phyloP scores from a whole-genome alignment of 2,113 vertebrate genomes.

The Bungarus multicinctus region DNA sequence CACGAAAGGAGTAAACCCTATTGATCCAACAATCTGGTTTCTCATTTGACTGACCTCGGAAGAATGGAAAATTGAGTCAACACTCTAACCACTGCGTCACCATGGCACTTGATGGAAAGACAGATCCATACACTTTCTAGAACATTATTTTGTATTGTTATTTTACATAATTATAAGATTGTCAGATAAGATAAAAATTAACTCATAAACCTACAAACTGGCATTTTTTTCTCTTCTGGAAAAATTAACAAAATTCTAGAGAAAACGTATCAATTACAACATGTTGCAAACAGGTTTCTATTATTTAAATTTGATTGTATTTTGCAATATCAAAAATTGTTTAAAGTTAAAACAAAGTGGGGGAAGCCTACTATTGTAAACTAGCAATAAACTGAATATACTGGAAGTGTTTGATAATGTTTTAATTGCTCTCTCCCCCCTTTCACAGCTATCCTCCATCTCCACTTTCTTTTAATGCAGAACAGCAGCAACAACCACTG shows the following conservation, averaged over 20 bases:
- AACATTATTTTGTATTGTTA: not conserved
- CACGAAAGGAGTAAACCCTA: no score
- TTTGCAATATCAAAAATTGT: not conserved
- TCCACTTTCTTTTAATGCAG: constrained; percentile 29
- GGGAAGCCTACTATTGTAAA: not conserved
- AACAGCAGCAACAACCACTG: constrained; percentile 35
- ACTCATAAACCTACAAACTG: not conserved
- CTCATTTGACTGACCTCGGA: no score
- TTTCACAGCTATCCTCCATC: not conserved
- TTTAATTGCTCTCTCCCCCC: constrained; percentile 41
- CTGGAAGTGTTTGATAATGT: not conserved
- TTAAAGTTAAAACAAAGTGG: not conserved
- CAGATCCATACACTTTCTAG: not conserved
- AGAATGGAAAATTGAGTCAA: no score
- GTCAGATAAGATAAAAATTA: not conserved
- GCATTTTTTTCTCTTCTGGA: not conserved
- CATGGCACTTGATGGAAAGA: not conserved
- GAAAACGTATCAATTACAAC: not conserved
- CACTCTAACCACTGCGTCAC: no score
- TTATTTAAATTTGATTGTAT: not conserved
- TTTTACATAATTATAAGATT: not conserved
- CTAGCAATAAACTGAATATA: not conserved
- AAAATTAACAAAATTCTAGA: no score
- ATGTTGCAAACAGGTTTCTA: not conserved
- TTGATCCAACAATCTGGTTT: no score